Base-by-base conservation (phyloP, 2,797 vertebrate species). In the Sebastolobus altivelis region DNA sequence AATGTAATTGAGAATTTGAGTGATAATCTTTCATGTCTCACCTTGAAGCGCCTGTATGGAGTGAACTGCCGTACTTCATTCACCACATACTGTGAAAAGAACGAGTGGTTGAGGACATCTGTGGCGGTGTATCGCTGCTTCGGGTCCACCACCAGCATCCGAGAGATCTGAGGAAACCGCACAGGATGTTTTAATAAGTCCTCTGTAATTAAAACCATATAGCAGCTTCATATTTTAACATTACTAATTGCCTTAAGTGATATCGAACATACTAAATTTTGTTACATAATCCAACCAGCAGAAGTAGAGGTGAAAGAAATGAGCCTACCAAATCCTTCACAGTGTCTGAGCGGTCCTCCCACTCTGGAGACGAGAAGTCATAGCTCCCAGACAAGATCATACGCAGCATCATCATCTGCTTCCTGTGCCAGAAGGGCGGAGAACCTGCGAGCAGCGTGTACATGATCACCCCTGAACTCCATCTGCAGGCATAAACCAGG, bases 391-490 rank as follows among this genome's bases (percentile, higher is more conserved):
- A 94, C 94, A 99, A 95, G 86, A 99, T 99, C 98, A 98, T 98
- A 46, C 98, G 94, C 85, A 99, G 94, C 99, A 99, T 99, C 93
- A 99, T 91, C 97, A 98, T 98, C 96, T 99, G 99, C 83, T 99
- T 99, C 81, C 98, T 96, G 95, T 99, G 99, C 98, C 98, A 99
- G 95, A 99, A 99, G 0, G 99, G 99, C 0, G 99, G 99, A 2
- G 98, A 99, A 70, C 99, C 98, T 0, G 98, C 98, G 61, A 99
- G 95, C 75, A 99, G 92, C 0, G 98, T 99, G 94, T 98, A 99
- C 98, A 99, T 98, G 93, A 99, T 98, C 72, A 99, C 99, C 0
- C 98, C 99, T 0, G 97, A 96, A 88, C 98, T 99, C 99, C 99
- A 99, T 94, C 98, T 99, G 95, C 52, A 86, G 81, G 65, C 14